Percentiles rank a stretch among this genome's conserved stretches.
These are phyloP conservation scores for Onthophagus taurus DNA, from an alignment of 1,140 invertebrate genomes.

Conservation along the genomic window DNA sequence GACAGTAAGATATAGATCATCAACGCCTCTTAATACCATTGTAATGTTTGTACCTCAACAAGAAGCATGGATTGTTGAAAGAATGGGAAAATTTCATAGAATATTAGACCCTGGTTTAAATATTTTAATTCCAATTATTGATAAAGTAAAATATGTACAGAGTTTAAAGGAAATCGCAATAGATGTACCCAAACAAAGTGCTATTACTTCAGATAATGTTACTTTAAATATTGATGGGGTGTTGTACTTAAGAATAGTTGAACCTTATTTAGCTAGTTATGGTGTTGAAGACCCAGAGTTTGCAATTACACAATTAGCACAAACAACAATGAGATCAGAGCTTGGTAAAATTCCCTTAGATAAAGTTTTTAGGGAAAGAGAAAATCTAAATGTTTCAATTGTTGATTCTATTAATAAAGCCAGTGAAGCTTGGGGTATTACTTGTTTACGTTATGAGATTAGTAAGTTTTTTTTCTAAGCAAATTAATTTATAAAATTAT, in stretches of 20 bases:
- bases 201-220: conserved; percentile 96
- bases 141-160: conserved; percentile 96
- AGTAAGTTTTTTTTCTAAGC: conserved; percentile 52
- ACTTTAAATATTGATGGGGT: conserved; percentile 95
- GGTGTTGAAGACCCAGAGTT: conserved; percentile 99
- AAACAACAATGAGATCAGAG: conserved; percentile 99
- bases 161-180: conserved; percentile 99
- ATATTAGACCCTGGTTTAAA: conserved; percentile 94
- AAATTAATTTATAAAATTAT: conserved; percentile 2
- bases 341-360: conserved; percentile 97
- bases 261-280: conserved; percentile 93
- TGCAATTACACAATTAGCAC: conserved; percentile 96
- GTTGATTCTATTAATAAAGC: conserved; percentile 98
- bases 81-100: conserved; percentile 95
- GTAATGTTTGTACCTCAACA: conserved; percentile 98
- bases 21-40: conserved; percentile 81
- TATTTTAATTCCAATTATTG: conserved; percentile 83
- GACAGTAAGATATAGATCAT: conserved; percentile 47
- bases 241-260: conserved; percentile 85
- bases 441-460: conserved; percentile 97
- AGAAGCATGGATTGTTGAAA: conserved; percentile 97
- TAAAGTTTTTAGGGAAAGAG: conserved; percentile 93
- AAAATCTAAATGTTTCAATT: conserved; percentile 91
- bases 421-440: conserved; percentile 94
- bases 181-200: conserved; percentile 97